Percentiles rank a stretch among this genome's conserved stretches.
Evolutionary conservation across 2,797 vertebrate species (phyloP).

Genomic region (Holocentrus rufus): DNA sequence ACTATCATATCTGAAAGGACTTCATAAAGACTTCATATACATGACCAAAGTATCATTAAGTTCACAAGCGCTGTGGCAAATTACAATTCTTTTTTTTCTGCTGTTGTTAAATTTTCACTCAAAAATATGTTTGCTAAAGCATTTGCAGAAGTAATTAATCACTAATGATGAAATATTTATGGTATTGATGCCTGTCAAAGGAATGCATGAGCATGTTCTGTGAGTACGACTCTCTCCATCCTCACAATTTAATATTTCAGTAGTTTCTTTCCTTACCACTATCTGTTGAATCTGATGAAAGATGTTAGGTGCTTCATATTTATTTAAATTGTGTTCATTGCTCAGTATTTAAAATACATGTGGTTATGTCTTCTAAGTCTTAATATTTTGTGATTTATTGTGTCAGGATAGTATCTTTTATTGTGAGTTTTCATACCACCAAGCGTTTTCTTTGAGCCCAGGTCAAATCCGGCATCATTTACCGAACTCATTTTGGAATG

Average conservation of each 20-base stretch:
- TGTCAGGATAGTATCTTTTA: background rate
- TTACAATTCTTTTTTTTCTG: slow-evolving; percentile 32
- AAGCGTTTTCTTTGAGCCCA: background rate
- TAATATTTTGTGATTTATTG: background rate
- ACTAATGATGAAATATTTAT: slow-evolving; percentile 15
- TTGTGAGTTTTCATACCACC: background rate
- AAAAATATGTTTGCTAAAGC: slow-evolving; percentile 41
- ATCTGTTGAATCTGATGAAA: background rate
- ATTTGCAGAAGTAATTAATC: slow-evolving; percentile 34
- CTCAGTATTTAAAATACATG: too few species aligned
- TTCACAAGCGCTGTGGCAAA: slow-evolving; percentile 47
- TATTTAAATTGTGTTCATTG: too few species aligned
- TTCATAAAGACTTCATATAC: slow-evolving; percentile 41
- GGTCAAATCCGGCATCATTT: background rate
- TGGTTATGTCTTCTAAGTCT: background rate
- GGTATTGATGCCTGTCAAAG: slow-evolving; percentile 15
- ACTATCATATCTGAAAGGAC: slow-evolving; percentile 53
- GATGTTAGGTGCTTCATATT: too few species aligned
- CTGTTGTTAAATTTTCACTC: slow-evolving; percentile 33
- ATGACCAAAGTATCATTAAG: slow-evolving; percentile 47
- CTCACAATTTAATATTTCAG: slow-evolving; percentile 1
- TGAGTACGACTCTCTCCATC: background rate
- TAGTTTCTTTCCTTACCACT: background rate
- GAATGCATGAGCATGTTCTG: slow-evolving; percentile 15
- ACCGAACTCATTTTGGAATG: background rate